Evolutionary conservation across 2,888 invertebrate genomes (phyloP), one percentile per base, ranked within the genome.

Genomic region (Cantharis flavilabris): DNA sequence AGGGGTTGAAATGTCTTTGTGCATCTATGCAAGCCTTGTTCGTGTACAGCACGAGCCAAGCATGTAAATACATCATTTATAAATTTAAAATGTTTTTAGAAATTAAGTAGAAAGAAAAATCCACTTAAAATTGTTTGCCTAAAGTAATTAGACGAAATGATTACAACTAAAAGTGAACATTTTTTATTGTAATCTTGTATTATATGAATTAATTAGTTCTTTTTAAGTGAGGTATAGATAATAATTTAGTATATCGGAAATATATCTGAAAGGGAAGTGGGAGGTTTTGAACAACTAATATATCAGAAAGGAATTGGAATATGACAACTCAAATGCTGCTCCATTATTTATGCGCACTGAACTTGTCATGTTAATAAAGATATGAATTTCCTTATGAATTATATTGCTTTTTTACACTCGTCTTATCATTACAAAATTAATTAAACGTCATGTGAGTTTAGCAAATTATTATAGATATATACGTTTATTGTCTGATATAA

Each of bases 1-100:
- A 77, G 81, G 82, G 84, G 83, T 78, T 80, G 80, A 72, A 72
- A 75, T 76, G 76, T 79, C 83, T 85, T 84, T 85, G 83, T 84
- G 78, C 80, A 28, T 72, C 20, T 33, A 80, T 78, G 83, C 76
- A 83, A 79, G 83, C 71, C 72, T 77, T 76, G 83, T 80, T 81
- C 69, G 82, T 80, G 79, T 77, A 76, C 76, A 79, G 83, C 85
- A 86, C 85, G 85, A 84, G 85, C 83, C 83, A 80, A 73, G 62
- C 23, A 67, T 67, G 18, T 30, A 67, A 49, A 28, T 23, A 49
- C 67, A 69, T 26, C 71, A n/a, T 26, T 64, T 64, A 30, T 62
- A 74, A 62, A 49, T 49, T 49, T 69, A 49, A 63, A 28, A 18
- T 14, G 13, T 30, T 62, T n/a, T 30, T 18, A 18, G 23, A 23